Evolutionary conservation across 2,113 vertebrate species (phyloP).

Genomic region (Strix aluco): DNA sequence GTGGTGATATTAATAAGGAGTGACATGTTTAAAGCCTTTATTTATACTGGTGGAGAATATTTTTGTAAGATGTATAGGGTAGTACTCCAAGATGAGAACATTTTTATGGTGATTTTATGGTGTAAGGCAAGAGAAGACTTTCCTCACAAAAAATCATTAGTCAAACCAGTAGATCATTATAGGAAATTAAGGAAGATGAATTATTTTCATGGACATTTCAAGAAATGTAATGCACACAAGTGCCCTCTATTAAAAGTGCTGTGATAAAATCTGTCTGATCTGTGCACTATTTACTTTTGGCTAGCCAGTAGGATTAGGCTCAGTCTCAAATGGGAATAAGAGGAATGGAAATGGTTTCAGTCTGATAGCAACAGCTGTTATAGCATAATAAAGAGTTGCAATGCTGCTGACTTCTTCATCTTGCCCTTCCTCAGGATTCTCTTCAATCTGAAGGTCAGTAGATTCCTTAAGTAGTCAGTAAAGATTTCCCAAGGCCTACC

Average conservation of each 20-base stretch:
- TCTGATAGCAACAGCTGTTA: background rate
- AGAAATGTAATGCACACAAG: background rate
- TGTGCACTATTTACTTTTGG: background rate
- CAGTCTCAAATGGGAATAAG: background rate
- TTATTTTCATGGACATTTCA: background rate
- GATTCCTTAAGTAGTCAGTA: background rate
- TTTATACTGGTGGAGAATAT: conserved; percentile 61
- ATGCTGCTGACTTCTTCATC: background rate
- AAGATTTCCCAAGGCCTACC: background rate
- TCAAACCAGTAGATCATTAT: background rate
- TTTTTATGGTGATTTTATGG: background rate
- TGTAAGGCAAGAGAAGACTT: background rate
- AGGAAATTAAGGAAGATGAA: background rate
- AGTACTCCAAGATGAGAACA: background rate
- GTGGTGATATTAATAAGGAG: conserved; percentile 72
- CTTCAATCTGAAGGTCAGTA: background rate
- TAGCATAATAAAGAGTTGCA: rapidly evolving
- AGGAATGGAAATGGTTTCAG: background rate
- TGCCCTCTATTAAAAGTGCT: background rate
- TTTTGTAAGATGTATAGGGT: conserved; percentile 37
- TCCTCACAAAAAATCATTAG: background rate
- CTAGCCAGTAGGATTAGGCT: background rate
- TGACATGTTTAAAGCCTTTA: conserved; percentile 73
- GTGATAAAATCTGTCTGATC: background rate
- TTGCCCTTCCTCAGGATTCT: background rate